Base-by-base conservation (phyloP, 1,140 invertebrate species). In the Dolichoris vasculosae region DNA sequence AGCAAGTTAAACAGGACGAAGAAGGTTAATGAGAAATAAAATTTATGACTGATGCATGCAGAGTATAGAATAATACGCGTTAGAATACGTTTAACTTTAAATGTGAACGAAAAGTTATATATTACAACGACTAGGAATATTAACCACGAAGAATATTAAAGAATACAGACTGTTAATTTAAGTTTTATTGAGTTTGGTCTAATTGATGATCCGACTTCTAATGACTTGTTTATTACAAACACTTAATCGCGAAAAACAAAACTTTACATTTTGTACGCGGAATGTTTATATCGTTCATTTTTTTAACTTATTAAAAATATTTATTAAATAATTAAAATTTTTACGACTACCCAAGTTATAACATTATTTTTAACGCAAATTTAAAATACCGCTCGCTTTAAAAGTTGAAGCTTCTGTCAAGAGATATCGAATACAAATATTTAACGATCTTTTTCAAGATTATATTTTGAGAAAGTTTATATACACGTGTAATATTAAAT, bases 1-100 rank as follows among this genome's bases (percentile, higher is more conserved):
- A 32, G 1, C 23, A 32, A 48, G 71, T 9, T 15, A 32, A 17
- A 20, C 11, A 20, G 15, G 40, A 26, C 30, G 32, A 78, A 78
- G 15, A 75, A 75, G 76, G 67, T 75, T 81, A 85, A 81, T 63
- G 78, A 81, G 76, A 80, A 63, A 48, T 85, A 32, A 80, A 80
- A 81, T 81, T 80, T 75, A n/a, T n/a, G n/a, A n/a, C 63, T 23
- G 32, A 71, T 71, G 46, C 51, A 55, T n/a, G 75, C n/a, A 13
- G 23, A 26, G 40, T 30, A 67, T 2, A 75, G 35, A 40, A 15
- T 48, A n/a, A n/a, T 30, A 17, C 46, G 32, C 48, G 13, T 51
- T 67, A 13, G 4, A 67, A 11, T 67, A 8, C 69, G 17, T 51
- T 79, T 79, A 23, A 26, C 9, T 51, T 76, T 2, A 51, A 51